Percentiles rank a stretch among this genome's conserved stretches.
phyloP scores from a whole-genome alignment of 2,113 vertebrate genomes.

The Zapornia atra region DNA sequence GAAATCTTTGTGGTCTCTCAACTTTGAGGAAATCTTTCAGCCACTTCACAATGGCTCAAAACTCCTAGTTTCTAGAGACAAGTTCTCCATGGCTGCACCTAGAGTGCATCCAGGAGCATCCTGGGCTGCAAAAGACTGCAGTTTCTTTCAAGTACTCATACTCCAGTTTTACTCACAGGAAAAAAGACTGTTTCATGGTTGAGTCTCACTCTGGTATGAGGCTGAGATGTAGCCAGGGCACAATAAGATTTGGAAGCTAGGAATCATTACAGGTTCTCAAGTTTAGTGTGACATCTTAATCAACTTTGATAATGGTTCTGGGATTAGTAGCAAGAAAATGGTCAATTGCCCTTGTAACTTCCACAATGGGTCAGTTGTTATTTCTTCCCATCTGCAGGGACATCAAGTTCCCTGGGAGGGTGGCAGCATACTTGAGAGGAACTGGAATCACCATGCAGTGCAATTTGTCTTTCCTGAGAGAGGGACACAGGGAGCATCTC shows the following conservation, averaged over 20 bases:
- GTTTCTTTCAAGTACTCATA: neutral
- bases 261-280: neutral
- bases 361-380: neutral
- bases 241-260: neutral
- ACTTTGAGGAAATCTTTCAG: neutral
- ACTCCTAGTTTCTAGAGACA: neutral
- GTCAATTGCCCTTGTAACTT: neutral
- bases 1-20: neutral
- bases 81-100: neutral
- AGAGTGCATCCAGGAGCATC: neutral
- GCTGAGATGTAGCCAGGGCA: neutral
- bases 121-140: neutral
- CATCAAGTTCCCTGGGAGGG: neutral
- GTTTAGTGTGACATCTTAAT: neutral
- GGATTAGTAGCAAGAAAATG: neutral
- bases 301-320: neutral
- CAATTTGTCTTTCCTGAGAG: neutral
- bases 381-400: neutral
- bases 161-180: neutral
- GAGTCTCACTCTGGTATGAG: neutral
- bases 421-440: neutral
- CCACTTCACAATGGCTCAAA: neutral
- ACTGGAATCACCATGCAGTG: neutral
- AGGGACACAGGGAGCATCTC: neutral
- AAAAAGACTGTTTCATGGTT: neutral